phyloP scores from a whole-genome alignment of 1,140 invertebrate species.

The Zophobas atratus region DNA sequence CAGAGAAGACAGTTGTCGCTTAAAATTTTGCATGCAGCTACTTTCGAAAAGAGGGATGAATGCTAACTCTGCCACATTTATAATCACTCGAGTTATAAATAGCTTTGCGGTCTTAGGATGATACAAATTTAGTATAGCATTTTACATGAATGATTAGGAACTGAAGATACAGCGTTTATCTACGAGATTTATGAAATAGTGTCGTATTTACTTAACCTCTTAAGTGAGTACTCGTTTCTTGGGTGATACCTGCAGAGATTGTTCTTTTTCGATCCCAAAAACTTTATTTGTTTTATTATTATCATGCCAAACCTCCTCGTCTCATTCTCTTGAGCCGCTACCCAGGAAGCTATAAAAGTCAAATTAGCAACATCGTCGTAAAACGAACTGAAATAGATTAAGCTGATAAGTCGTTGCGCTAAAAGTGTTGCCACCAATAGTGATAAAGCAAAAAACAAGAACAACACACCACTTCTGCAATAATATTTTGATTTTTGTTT shows the following conservation, averaged over 20 bases:
- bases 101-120: not conserved
- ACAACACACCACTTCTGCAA: no score
- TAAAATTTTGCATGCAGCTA: slow-evolving; percentile 23
- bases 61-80: not conserved
- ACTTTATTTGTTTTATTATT: no score
- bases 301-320: no score
- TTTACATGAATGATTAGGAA: slow-evolving; percentile 34
- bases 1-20: slow-evolving; percentile 2
- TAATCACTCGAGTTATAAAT: slow-evolving; percentile 27
- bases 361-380: no score
- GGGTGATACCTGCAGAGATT: not conserved
- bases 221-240: slow-evolving; percentile 1
- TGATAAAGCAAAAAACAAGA: no score
- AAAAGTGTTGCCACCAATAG: no score
- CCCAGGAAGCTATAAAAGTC: no score
- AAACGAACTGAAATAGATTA: no score
- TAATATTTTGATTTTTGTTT: no score
- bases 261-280: no score
- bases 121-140: slow-evolving; percentile 21
- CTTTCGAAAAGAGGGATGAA: slow-evolving; percentile 20
- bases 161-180: slow-evolving; percentile 22
- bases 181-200: slow-evolving; percentile 20
- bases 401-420: no score
- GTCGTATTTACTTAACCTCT: slow-evolving; percentile 26
- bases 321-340: no score